These are phyloP conservation scores for Actinernus sp. DNA, from an alignment of 92 coral and sea anemone genomes.

Conservation along the genomic window DNA sequence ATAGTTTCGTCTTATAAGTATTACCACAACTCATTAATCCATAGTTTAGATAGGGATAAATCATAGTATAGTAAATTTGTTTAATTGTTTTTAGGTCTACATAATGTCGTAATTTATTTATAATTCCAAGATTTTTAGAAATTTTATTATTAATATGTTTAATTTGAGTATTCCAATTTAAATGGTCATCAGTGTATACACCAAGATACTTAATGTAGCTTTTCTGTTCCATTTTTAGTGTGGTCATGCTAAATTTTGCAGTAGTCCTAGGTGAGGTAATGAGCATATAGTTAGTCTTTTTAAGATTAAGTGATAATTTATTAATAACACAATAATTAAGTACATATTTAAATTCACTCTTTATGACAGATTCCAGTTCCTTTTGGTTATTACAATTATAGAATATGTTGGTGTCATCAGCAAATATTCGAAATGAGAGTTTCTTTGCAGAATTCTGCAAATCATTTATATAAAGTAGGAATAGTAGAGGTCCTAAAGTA, in stretches of 20 bases:
- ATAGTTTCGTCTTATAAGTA: constrained; percentile 18
- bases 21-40: constrained; percentile 60
- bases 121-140: constrained; percentile 41
- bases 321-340: constrained; percentile 34
- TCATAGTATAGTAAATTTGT: constrained; percentile 34
- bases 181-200: constrained; percentile 40
- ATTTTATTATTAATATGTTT: constrained; percentile 28
- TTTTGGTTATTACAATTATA: constrained; percentile 19
- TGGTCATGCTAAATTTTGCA: neutral
- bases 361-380: constrained; percentile 12
- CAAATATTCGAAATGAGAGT: constrained; percentile 47
- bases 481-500: constrained; percentile 58
- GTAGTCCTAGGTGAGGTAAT: neutral
- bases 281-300: constrained; percentile 54
- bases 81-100: constrained; percentile 13
- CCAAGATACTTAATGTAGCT: constrained; percentile 52
- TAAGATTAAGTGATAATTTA: constrained; percentile 38
- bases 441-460: constrained; percentile 24
- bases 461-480: constrained; percentile 50
- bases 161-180: constrained; percentile 50
- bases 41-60: constrained; percentile 41
- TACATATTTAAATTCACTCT: constrained; percentile 30
- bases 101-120: constrained; percentile 35
- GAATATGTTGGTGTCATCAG: constrained; percentile 60
- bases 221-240: constrained; percentile 6